These are phyloP conservation scores for Danio kyathit DNA, from an alignment of 2,797 vertebrate genomes.

Conservation along the genomic window DNA sequence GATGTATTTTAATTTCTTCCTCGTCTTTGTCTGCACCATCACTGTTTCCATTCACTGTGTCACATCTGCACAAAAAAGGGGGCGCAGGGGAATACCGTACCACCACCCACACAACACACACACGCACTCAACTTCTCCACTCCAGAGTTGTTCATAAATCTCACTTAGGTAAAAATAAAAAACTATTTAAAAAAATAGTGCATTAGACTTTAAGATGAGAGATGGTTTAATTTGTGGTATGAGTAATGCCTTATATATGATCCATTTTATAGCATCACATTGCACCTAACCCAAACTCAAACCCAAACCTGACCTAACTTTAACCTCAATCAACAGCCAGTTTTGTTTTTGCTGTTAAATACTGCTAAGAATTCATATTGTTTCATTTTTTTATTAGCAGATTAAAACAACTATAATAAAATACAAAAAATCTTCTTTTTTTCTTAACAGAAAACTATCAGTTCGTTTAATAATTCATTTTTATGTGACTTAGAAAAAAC, in stretches of 20 bases:
- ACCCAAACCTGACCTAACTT: background rate
- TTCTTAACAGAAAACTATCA: too few species aligned
- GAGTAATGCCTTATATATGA: background rate
- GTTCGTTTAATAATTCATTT: too few species aligned
- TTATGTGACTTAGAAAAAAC: too few species aligned
- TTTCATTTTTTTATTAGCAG: too few species aligned
- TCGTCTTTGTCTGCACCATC: conserved; percentile 60
- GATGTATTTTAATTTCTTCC: conserved; percentile 19
- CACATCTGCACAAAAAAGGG: conserved; percentile 71
- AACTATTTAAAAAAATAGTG: background rate
- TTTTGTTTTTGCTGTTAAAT: background rate
- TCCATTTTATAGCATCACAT: background rate
- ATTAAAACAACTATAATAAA: background rate
- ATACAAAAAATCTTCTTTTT: too few species aligned
- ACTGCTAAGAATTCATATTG: too few species aligned
- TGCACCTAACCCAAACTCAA: background rate
- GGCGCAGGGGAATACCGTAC: conserved; percentile 67
- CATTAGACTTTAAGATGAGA: background rate
- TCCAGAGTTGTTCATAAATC: background rate
- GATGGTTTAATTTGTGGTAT: conserved; percentile 11
- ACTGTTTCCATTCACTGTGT: conserved; percentile 70
- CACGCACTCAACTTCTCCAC: background rate
- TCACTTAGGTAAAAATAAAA: background rate
- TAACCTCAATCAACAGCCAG: background rate
- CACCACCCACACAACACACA: conserved; percentile 25